phyloP scores from a whole-genome alignment of 2,797 vertebrate genomes.

The Alauda arvensis region DNA sequence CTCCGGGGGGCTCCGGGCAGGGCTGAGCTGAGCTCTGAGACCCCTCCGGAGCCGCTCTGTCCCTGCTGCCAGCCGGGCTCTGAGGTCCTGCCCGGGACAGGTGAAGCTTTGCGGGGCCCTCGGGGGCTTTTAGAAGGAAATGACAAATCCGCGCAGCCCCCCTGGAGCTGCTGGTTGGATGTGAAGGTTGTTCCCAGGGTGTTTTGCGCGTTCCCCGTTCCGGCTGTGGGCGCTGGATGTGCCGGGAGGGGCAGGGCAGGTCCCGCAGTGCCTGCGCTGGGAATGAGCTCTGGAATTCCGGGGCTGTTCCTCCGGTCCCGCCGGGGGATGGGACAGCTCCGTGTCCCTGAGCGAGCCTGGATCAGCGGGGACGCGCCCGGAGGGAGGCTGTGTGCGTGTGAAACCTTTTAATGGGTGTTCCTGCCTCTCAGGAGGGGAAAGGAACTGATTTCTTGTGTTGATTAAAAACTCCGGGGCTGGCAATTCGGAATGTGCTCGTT shows the following conservation, averaged over 20 bases:
- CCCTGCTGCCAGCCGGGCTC: accelerated
- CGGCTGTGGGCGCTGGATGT: accelerated
- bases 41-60: background rate
- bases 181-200: background rate
- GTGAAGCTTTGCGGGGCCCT: background rate
- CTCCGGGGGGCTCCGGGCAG: background rate
- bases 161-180: too few species aligned
- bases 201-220: accelerated
- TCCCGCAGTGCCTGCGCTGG: accelerated
- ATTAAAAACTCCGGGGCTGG: background rate
- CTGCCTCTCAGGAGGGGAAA: background rate
- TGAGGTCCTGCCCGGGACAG: background rate
- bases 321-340: background rate
- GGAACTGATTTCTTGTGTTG: background rate
- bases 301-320: accelerated
- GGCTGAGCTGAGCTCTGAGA: background rate
- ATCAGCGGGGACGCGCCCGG: accelerated
- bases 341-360: accelerated
- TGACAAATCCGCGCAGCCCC: accelerated
- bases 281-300: background rate
- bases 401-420: accelerated
- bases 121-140: background rate
- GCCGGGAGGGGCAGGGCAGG: background rate
- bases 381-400: background rate
- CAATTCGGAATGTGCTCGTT: background rate